A percentile compares a stretch with the other conserved stretches of the same genome.
Evolutionary conservation across 2,888 invertebrate species (phyloP).

Genomic region (Drosophila rellima): DNA sequence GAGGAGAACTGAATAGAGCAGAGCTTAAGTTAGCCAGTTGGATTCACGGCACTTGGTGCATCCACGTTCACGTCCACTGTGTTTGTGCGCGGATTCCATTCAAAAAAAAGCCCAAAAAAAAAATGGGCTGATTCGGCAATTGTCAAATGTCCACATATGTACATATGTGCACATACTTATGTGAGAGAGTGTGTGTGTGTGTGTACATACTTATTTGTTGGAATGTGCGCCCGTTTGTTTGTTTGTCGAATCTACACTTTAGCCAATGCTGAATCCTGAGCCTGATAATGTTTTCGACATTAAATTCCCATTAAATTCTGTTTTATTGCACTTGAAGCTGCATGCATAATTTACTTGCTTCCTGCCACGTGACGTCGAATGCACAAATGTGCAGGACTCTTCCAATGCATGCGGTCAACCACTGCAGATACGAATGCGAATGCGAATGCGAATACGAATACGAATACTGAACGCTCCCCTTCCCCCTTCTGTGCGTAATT

Average conservation of each 20-base stretch:
- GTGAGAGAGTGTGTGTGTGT: not conserved
- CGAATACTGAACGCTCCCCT: constrained; percentile 15
- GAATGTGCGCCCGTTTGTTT: constrained; percentile 41
- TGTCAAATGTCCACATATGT: constrained; percentile 43
- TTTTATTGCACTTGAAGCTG: constrained; percentile 74
- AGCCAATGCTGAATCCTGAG: constrained; percentile 40
- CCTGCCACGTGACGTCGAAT: constrained; percentile 56
- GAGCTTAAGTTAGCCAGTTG: constrained; percentile 50
- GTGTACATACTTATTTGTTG: constrained; percentile 41
- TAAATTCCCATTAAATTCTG: constrained; percentile 76
- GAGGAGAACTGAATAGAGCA: constrained; percentile 7
- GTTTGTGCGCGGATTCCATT: constrained; percentile 20
- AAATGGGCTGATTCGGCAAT: constrained; percentile 59
- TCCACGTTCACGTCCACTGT: constrained; percentile 1
- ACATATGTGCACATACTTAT: not conserved
- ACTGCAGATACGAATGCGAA: constrained; percentile 26
- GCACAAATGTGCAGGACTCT: constrained; percentile 32
- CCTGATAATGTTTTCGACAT: constrained; percentile 75
- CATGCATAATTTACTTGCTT: constrained; percentile 71
- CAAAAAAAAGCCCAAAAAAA: constrained; percentile 17
- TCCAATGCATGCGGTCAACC: constrained; percentile 50
- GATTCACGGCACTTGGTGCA: constrained; percentile 27
- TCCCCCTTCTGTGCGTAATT: constrained; percentile 4
- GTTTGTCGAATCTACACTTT: constrained; percentile 54
- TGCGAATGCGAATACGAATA: constrained; percentile 1